Evolutionary conservation across 1,140 invertebrate species (phyloP), one percentile per base, ranked within the genome.

Genomic region (Drosophila cardini): DNA sequence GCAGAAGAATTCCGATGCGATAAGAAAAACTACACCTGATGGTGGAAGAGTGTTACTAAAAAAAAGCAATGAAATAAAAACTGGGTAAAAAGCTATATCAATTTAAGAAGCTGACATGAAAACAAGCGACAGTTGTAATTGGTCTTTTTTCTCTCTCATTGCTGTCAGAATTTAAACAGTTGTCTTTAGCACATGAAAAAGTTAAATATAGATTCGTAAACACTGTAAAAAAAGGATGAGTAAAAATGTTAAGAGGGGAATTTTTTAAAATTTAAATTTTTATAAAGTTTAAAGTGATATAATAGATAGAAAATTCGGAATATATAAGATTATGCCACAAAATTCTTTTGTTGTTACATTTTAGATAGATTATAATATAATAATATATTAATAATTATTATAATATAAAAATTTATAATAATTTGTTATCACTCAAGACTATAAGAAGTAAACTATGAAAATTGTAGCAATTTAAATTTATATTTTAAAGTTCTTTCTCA

Each of bases 141-240:
- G 48, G 56, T 63, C 46, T 43, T 18, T 45, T 46, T 26, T 13
- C 15, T 26, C 52, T 13, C 15, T 36, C 52, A 48, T 57, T 36
- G n/a, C 43, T 48, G 63, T 48, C 53, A 21, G 21, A 16, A 67
- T 57, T 48, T 67, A 26, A 52, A 67, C 63, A 48, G 63, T 50
- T 63, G 50, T 34, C 58, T 38, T 9, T 10, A 11, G n/a, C 18
- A 32, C 7, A 55, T 21, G 30, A 21, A 5, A 34, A 30, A 42
- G 4, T 16, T 11, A 13, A 16, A 32, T 63, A 11, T 55, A 26
- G 4, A 18, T 15, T 53, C 4, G 15, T 11, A 16, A 48, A 48
- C 32, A 36, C 43, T 48, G 26, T n/a, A 15, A 38, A 16, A 36
- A 55, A 55, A 11, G 2, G 1, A 0, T 26, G 21, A 4, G 2